phyloP scores from a whole-genome alignment of 2,888 invertebrate genomes.

The Gordius sp. region DNA sequence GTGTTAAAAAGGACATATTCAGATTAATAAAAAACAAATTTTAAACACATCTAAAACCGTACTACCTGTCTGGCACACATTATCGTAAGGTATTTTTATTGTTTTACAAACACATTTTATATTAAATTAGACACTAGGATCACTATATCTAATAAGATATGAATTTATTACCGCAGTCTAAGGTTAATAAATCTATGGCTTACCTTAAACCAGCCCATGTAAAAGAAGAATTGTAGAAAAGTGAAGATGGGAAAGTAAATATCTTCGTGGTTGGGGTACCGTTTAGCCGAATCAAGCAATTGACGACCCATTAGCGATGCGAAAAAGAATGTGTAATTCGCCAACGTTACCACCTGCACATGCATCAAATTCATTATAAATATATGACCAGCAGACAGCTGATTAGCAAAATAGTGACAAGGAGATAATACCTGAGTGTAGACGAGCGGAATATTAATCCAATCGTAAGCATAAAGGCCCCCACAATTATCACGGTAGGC shows the following conservation, averaged over 20 bases:
- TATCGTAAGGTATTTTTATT: too few relatives aligned
- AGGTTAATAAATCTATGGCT: too few relatives aligned
- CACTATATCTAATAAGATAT: too few relatives aligned
- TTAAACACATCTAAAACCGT: too few relatives aligned
- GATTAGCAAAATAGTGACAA: slow-evolving; percentile 22
- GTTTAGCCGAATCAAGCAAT: slow-evolving; percentile 21
- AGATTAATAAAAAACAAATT: too few relatives aligned
- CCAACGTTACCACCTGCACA: not conserved
- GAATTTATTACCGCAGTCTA: too few relatives aligned
- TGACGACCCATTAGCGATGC: not conserved
- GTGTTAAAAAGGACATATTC: too few relatives aligned
- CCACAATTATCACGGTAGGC: not conserved
- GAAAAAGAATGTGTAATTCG: slow-evolving; percentile 12
- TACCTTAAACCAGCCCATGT: slow-evolving; percentile 20
- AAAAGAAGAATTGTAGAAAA: slow-evolving; percentile 21
- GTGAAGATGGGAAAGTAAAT: slow-evolving; percentile 21
- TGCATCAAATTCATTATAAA: not conserved
- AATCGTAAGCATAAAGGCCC: slow-evolving; percentile 38
- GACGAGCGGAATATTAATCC: slow-evolving; percentile 52
- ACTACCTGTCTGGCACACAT: too few relatives aligned
- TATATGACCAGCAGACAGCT: not conserved
- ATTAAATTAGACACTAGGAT: too few relatives aligned
- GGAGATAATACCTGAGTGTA: slow-evolving; percentile 45
- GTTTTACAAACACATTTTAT: too few relatives aligned
- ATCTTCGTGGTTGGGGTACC: slow-evolving; percentile 22